Evolutionary conservation across 2,888 invertebrate species (phyloP).

Genomic region (Temnothorax unifasciatus): DNA sequence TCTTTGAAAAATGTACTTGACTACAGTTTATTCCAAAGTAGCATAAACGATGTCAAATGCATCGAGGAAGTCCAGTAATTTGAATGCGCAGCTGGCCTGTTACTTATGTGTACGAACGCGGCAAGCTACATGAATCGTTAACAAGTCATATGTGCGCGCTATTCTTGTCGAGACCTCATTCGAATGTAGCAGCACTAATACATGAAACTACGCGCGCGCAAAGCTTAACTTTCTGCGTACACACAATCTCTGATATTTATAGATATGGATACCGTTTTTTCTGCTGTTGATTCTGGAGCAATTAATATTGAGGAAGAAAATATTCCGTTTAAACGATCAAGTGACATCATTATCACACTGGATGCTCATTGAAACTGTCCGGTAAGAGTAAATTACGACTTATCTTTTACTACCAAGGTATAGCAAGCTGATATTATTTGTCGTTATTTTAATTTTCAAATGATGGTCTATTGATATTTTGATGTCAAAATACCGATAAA

Average conservation of each 20-base stretch:
- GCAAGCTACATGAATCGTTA: conserved; percentile 38
- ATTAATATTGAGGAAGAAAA: conserved; percentile 89
- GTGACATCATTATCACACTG: conserved; percentile 93
- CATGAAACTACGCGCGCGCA: neutral
- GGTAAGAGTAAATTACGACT: conserved; percentile 87
- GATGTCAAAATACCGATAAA: no score
- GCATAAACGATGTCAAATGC: conserved; percentile 20
- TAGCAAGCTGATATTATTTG: neutral
- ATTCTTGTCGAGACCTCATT: conserved; percentile 49
- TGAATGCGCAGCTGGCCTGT: conserved; percentile 29
- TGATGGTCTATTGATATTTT: no score
- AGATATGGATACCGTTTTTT: conserved; percentile 93
- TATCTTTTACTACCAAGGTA: conserved; percentile 8
- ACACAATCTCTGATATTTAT: conserved; percentile 64
- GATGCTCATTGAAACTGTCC: conserved; percentile 91
- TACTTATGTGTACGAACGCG: conserved; percentile 25
- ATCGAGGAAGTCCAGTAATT: conserved; percentile 13
- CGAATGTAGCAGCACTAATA: conserved; percentile 5
- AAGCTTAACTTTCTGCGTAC: conserved; percentile 16
- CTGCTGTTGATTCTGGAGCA: conserved; percentile 92
- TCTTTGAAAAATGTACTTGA: conserved; percentile 3
- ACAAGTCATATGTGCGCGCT: conserved; percentile 38
- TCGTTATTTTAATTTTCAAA: neutral
- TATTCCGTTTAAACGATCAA: conserved; percentile 92
- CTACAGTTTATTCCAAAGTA: conserved; percentile 5